Conservation (phyloP, 2,113 vertebrate genomes). For the Heptranchias perlo region DNA sequence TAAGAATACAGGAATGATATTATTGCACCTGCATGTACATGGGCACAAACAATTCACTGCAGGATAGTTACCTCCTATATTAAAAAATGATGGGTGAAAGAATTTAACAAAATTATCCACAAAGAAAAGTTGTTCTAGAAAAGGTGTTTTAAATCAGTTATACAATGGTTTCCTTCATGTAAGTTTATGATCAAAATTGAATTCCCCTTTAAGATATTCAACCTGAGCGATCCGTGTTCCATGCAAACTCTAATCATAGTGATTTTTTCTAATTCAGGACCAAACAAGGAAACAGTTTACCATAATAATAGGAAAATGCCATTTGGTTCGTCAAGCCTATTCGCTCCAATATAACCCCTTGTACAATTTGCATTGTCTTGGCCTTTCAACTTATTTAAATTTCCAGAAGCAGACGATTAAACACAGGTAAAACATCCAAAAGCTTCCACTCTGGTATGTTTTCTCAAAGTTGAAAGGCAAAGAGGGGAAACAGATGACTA, state of each 20-base stretch:
- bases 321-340: neutral
- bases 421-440: neutral
- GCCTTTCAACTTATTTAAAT: neutral
- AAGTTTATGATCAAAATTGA: too few species aligned
- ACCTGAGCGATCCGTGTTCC: too few species aligned
- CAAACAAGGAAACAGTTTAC: neutral
- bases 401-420: neutral
- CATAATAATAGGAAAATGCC: neutral
- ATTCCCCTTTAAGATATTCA: too few species aligned
- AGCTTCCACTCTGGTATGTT: neutral
- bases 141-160: neutral
- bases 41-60: too few species aligned
- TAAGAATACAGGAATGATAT: neutral
- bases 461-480: neutral
- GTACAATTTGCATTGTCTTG: neutral
- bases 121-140: neutral
- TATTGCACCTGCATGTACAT: neutral
- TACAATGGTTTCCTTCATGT: neutral
- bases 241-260: neutral
- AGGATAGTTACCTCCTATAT: too few species aligned
- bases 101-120: neutral
- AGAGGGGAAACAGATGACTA: neutral
- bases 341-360: neutral
- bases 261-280: neutral
- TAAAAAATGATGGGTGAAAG: neutral